Conservation (phyloP, 2,113 vertebrate species). For the Hemiprocne comata region DNA sequence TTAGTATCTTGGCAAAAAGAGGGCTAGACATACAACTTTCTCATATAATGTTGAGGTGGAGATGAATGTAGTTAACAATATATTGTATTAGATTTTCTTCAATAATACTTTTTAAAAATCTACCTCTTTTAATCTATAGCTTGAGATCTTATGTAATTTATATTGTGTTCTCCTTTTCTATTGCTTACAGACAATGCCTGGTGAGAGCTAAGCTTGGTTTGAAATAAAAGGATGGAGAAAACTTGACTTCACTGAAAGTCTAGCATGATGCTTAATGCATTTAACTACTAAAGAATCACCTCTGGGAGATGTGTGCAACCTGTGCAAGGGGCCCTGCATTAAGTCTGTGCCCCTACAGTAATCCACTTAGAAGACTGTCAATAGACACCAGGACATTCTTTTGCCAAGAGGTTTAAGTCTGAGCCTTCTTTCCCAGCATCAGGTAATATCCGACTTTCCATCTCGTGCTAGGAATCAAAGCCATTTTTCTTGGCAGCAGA, state of each 20-base stretch:
- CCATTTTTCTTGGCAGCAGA: not conserved
- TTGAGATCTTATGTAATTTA: not conserved
- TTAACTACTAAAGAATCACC: not conserved
- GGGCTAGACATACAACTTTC: not conserved
- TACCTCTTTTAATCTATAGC: not conserved
- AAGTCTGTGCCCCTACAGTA: not conserved
- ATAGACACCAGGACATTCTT: rapidly evolving
- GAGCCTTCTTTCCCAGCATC: not conserved
- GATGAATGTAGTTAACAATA: not conserved
- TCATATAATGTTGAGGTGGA: not conserved
- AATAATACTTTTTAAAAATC: not conserved
- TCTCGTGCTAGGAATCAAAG: not conserved
- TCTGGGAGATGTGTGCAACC: not conserved
- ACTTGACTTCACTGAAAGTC: not conserved
- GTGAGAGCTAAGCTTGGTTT: not conserved
- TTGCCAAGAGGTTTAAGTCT: not conserved
- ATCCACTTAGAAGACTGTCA: not conserved
- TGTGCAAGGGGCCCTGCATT: not conserved
- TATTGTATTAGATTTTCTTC: not conserved
- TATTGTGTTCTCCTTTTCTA: not conserved
- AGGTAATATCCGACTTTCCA: not conserved
- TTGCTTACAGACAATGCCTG: not conserved
- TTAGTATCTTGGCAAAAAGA: not conserved
- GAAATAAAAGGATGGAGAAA: not conserved
- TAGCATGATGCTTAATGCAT: not conserved